Percentiles rank a stretch among this genome's conserved stretches.
Conservation (phyloP, 2,113 vertebrate genomes). For the Paraplagusia blochii region DNA sequence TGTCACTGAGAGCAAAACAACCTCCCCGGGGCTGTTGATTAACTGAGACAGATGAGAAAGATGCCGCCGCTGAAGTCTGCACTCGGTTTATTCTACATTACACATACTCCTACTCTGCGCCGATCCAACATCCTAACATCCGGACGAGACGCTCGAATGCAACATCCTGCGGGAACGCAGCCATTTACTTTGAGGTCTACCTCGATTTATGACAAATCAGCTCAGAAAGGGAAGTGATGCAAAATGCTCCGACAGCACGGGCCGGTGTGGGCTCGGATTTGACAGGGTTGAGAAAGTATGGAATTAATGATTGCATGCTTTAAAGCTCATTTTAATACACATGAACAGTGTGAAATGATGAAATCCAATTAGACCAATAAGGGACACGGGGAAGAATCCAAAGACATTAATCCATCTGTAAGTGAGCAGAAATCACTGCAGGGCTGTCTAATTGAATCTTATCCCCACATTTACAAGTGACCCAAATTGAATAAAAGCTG, state of each 20-base stretch:
- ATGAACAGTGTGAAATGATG: constrained; percentile 58
- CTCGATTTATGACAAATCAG: constrained; percentile 46
- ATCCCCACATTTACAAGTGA: constrained; percentile 55
- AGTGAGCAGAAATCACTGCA: constrained; percentile 53
- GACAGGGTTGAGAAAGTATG: constrained; percentile 53
- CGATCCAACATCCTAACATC: constrained; percentile 33
- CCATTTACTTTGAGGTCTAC: constrained; percentile 52
- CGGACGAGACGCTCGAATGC: constrained; percentile 9
- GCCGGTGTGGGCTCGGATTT: constrained; percentile 54
- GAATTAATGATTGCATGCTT: constrained; percentile 59
- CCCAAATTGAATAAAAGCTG: constrained; percentile 60
- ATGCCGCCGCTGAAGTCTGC: constrained; percentile 33
- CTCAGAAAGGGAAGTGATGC: constrained; percentile 42
- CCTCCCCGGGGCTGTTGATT: constrained; percentile 40
- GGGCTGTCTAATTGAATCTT: constrained; percentile 67
- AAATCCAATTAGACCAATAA: constrained; percentile 64
- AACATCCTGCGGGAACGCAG: constrained; percentile 15
- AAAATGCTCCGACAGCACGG: constrained; percentile 52
- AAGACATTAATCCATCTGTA: constrained; percentile 63
- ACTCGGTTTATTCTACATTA: constrained; percentile 48
- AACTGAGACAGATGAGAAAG: constrained; percentile 51
- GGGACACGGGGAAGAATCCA: constrained; percentile 42
- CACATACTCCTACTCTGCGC: constrained; percentile 31
- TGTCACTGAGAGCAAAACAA: constrained; percentile 54
- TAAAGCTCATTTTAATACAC: constrained; percentile 35